Conservation (phyloP, 2,113 vertebrate genomes). For the Sceloporus tristichus region DNA sequence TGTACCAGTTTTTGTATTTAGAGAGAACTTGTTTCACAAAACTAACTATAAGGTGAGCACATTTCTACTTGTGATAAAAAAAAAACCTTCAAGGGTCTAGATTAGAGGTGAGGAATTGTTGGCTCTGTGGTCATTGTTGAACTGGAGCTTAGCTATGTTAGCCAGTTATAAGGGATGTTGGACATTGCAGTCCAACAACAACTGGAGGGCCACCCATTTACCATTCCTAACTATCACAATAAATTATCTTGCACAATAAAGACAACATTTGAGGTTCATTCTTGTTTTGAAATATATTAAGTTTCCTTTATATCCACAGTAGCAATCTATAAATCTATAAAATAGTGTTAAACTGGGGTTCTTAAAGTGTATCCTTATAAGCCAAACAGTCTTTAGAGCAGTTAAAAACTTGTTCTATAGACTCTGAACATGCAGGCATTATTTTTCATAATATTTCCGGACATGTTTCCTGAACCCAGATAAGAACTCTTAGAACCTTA, state of each 20-base stretch:
- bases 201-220: not conserved
- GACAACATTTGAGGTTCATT: slow-evolving; percentile 1
- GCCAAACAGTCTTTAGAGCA: not conserved
- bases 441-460: slow-evolving; percentile 27
- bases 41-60: not conserved
- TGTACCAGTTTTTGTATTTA: not conserved
- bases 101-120: not conserved
- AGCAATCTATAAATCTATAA: not conserved
- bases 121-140: not conserved
- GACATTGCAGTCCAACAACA: not conserved
- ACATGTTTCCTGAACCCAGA: slow-evolving; percentile 1
- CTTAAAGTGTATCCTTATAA: not conserved
- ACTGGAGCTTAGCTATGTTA: not conserved
- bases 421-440: not conserved
- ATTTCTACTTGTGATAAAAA: not conserved
- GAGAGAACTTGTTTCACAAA: not conserved
- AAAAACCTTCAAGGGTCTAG: not conserved
- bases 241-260: not conserved
- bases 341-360: not conserved
- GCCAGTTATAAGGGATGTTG: not conserved
- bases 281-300: not conserved
- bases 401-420: not conserved
- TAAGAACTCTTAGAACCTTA: not conserved
- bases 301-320: not conserved
- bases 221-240: not conserved